Conservation (phyloP, 2,113 vertebrate species). For the Ellobius talpinus region DNA sequence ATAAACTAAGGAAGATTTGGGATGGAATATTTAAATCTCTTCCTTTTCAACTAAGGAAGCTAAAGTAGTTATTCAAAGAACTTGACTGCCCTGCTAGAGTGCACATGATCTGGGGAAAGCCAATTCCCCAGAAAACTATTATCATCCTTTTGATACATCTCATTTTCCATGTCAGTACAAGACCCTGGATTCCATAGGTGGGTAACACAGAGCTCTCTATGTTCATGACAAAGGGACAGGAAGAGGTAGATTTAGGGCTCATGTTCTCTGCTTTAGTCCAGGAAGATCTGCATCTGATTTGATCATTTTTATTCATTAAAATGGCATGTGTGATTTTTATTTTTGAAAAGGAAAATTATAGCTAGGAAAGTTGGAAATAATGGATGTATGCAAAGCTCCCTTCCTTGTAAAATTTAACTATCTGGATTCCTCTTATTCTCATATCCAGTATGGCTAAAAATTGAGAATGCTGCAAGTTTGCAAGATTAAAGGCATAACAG, state of each 20-base stretch:
- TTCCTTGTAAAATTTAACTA: not conserved
- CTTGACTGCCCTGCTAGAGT: not conserved
- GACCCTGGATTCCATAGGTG: not conserved
- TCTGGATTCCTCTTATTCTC: not conserved
- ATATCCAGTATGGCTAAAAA: not conserved
- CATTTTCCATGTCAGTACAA: not conserved
- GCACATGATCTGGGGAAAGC: not conserved
- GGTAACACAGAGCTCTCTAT: not conserved
- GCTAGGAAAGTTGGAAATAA: not conserved
- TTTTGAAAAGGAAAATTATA: not conserved
- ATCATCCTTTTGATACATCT: not conserved
- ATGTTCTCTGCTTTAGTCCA: not conserved
- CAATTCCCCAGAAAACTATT: not conserved
- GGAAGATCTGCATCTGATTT: not conserved
- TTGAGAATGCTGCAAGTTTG: not conserved
- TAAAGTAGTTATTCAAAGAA: not conserved
- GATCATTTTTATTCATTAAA: not conserved
- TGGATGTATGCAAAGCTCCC: not conserved
- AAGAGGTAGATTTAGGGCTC: not conserved
- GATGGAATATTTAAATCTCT: conserved; percentile 4
- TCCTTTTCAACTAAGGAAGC: not conserved
- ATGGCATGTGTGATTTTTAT: not conserved
- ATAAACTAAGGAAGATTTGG: not conserved
- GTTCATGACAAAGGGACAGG: not conserved
- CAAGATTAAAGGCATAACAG: not conserved